Evolutionary conservation across 2,797 vertebrate genomes (phyloP), one percentile per base, ranked within the genome.

Genomic region (Oryzias dopingdopingensis): DNA sequence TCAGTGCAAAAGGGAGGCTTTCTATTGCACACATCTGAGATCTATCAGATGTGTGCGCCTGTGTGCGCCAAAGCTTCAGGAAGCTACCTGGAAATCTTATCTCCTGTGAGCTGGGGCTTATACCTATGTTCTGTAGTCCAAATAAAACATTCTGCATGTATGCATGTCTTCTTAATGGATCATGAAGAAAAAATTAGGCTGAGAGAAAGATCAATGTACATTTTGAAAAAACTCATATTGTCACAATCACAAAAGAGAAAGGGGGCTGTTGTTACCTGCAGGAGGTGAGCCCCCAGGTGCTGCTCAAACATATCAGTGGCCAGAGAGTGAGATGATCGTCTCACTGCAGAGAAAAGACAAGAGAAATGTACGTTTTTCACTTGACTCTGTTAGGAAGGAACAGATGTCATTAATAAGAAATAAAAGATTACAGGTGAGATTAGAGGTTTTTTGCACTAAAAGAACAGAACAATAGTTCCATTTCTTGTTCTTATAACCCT

Each of bases 251-350:
- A 42, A 17, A 23, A 46, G 29, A 61, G 18, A 14, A 17, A 24
- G n/a, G 61, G 43, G 42, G 51, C 4, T 45, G 51, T 55, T 3
- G 20, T 90, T 92, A 96, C 95, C 94, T 96, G 95, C 51, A 96
- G 77, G 46, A 96, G 93, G 83, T 96, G 94, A 14, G 94, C 94
- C 44, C 95, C 95, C 6, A 96, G 82, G 76, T 96, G 94, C 79
- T 92, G 94, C 73, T 95, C 95, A 63, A 96, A 96, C 72, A 96
- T 86, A 78, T 96, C 93, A 0, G 92, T 92, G 2, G 91, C 85
- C 81, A 94, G 86, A 16, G 92, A 91, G 22, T 81, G 86, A 29
- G 87, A 64, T 41, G 88, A 88, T 63, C 92, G 86, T 81, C 90
- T 80, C 56, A 92, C 86, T 74, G 85, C 72, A 60, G 55, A 72